These are phyloP conservation scores for Mobula birostris DNA, from an alignment of 2,113 vertebrate species.

Conservation along the genomic window DNA sequence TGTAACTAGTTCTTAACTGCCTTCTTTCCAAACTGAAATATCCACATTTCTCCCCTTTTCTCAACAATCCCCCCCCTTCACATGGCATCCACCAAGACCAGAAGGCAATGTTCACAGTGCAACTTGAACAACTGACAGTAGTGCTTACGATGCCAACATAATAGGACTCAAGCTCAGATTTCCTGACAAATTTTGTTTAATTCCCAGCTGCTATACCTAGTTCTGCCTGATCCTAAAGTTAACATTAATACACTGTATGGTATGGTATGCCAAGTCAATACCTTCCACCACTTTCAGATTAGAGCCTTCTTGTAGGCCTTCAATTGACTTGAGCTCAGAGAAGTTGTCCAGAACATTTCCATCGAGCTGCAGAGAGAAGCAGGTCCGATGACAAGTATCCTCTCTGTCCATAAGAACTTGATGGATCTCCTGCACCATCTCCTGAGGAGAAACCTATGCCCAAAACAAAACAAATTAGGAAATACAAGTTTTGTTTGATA, in stretches of 20 bases:
- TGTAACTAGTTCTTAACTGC: background rate
- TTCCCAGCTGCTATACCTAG: background rate
- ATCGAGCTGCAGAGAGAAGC: constrained; percentile 93
- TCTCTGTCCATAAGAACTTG: constrained; percentile 96
- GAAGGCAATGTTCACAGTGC: background rate
- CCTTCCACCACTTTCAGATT: constrained; percentile 95
- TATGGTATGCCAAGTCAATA: constrained; percentile 44
- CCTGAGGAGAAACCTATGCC: constrained; percentile 87
- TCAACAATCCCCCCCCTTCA: background rate
- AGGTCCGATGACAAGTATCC: constrained; percentile 94
- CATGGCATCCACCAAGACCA: no score
- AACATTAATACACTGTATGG: background rate
- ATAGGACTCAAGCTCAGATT: background rate
- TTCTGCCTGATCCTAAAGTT: background rate
- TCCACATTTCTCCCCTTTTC: background rate
- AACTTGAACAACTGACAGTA: no score
- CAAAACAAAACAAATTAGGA: constrained; percentile 30
- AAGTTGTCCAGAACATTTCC: constrained; percentile 96
- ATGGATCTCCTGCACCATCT: constrained; percentile 98
- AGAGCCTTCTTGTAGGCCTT: constrained; percentile 89
- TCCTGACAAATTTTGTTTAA: background rate
- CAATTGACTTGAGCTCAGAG: constrained; percentile 91
- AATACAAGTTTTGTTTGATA: background rate
- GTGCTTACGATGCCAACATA: background rate
- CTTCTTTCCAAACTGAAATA: background rate